Conservation (phyloP, 2,113 vertebrate genomes). For the Sminthopsis crassicaudata region DNA sequence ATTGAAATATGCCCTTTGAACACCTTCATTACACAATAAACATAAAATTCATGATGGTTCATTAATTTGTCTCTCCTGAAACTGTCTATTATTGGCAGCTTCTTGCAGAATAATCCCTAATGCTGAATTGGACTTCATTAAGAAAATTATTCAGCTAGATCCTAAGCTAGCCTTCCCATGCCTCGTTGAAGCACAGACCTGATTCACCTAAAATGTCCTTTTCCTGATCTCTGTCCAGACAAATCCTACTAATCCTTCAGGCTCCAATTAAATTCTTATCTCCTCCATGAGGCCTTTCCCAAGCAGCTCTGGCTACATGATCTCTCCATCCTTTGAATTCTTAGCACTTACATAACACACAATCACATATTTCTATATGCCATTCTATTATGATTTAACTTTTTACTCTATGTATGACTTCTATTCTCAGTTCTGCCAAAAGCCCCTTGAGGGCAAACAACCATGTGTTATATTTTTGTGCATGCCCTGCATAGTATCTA, state of each 20-base stretch:
- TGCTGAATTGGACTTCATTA: constrained; percentile 36
- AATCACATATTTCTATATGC: neutral
- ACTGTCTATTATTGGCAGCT: constrained; percentile 12
- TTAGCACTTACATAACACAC: neutral
- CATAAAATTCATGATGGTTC: constrained; percentile 7
- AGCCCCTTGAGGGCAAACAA: neutral
- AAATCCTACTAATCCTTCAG: neutral
- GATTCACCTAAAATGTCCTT: neutral
- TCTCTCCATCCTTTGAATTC: neutral
- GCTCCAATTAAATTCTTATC: neutral
- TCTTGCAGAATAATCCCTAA: constrained; percentile 43
- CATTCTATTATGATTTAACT: neutral
- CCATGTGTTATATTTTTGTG: neutral
- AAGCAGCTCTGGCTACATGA: neutral
- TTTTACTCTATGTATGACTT: neutral
- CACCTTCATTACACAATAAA: constrained; percentile 15
- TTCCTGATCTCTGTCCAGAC: neutral
- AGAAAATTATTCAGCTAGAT: constrained; percentile 34
- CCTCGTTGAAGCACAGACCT: neutral
- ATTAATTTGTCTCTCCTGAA: constrained; percentile 18
- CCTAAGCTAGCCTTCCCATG: neutral
- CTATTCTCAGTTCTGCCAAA: neutral
- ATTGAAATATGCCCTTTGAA: constrained; percentile 1
- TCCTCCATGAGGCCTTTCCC: neutral
- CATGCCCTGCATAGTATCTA: neutral